Percentiles rank a stretch among this genome's conserved stretches.
These are phyloP conservation scores for Xiphorhynchus elegans DNA, from an alignment of 2,113 vertebrate species.

Conservation along the genomic window DNA sequence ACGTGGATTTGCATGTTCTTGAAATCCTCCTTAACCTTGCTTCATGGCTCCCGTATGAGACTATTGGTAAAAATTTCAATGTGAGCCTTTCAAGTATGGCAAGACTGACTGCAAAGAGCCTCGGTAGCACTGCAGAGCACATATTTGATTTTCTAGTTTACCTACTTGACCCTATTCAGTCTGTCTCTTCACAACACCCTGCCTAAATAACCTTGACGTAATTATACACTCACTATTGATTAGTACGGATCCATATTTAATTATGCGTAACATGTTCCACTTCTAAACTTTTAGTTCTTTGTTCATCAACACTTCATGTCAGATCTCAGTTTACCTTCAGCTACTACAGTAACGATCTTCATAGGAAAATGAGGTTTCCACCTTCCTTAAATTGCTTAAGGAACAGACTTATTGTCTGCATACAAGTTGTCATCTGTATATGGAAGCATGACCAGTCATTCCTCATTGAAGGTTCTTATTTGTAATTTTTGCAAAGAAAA, in stretches of 20 bases:
- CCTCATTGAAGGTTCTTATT: neutral
- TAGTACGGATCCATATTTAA: constrained; percentile 71
- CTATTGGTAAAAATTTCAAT: constrained; percentile 22
- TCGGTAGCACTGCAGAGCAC: neutral
- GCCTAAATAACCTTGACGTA: constrained; percentile 68
- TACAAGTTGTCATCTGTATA: neutral
- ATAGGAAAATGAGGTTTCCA: neutral
- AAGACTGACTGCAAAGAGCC: neutral
- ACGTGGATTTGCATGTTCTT: neutral
- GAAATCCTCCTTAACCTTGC: constrained; percentile 5
- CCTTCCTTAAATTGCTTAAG: neutral
- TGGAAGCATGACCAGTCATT: neutral
- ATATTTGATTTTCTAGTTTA: neutral
- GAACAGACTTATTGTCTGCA: neutral
- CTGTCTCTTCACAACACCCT: constrained; percentile 23
- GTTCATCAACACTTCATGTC: neutral
- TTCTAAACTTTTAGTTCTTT: constrained; percentile 48
- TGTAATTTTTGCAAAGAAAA: neutral
- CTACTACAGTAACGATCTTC: constrained; percentile 34
- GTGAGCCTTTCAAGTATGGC: neutral
- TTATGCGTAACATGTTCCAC: constrained; percentile 60
- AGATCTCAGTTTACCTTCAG: neutral
- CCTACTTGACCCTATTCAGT: constrained; percentile 28
- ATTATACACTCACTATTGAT: constrained; percentile 69
- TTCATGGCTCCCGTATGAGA: constrained; percentile 12